Conservation (phyloP, 2,797 vertebrate genomes). For the Sardinella longiceps region DNA sequence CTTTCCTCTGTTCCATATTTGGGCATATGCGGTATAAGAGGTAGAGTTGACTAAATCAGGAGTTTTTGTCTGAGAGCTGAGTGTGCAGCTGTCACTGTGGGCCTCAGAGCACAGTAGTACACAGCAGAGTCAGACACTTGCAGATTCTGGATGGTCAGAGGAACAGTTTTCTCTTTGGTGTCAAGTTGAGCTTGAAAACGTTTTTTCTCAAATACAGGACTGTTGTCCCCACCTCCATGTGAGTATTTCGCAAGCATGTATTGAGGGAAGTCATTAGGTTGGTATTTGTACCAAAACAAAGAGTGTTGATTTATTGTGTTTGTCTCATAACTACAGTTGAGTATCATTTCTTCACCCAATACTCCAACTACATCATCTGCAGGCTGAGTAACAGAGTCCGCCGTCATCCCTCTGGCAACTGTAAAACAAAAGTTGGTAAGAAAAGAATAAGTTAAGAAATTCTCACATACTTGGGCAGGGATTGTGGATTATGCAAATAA, state of each 20-base stretch:
- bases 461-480: too few species aligned
- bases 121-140: conserved; percentile 10
- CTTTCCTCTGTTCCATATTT: too few species aligned
- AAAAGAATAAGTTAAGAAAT: too few species aligned
- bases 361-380: not conserved
- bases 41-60: too few species aligned
- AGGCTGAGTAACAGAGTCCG: not conserved
- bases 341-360: not conserved
- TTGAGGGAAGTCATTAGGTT: not conserved
- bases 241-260: too few species aligned
- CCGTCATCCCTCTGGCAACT: too few species aligned
- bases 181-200: not conserved
- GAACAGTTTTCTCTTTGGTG: not conserved
- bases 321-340: not conserved
- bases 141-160: not conserved
- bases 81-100: not conserved
- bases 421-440: too few species aligned
- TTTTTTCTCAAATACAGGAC: not conserved
- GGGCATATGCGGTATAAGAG: too few species aligned
- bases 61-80: not conserved
- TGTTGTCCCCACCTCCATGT: not conserved
- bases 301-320: not conserved
- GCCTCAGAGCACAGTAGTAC: not conserved
- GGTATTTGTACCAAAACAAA: not conserved
- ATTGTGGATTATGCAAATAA: too few species aligned